Evolutionary conservation across 1,140 invertebrate genomes (phyloP).

Genomic region (Drosophila elegans): DNA sequence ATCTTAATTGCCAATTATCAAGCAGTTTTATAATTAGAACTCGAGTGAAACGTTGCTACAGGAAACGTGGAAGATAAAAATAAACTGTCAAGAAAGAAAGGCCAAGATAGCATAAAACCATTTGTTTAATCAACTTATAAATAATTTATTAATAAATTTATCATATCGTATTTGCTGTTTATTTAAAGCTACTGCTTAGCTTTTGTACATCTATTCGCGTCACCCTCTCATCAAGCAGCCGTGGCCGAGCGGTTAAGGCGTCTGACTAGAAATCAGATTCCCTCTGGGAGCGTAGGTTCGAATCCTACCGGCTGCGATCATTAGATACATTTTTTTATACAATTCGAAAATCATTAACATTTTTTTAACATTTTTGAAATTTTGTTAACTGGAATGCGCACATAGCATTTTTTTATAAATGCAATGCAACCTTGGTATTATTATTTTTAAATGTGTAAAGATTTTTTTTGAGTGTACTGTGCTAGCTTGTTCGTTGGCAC

Average conservation of each 20-base stretch:
- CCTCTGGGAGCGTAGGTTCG: slow-evolving; percentile 94
- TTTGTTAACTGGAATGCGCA: no score
- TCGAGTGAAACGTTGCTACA: not conserved
- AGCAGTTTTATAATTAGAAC: not conserved
- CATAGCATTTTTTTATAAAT: not conserved
- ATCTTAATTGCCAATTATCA: no score
- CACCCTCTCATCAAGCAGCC: slow-evolving; percentile 86
- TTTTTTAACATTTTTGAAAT: no score
- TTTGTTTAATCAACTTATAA: no score
- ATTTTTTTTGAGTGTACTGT: slow-evolving; percentile 2
- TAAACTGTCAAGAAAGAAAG: not conserved
- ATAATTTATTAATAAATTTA: no score
- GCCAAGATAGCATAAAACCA: not conserved
- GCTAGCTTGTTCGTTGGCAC: slow-evolving; percentile 34
- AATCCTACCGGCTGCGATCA: slow-evolving; percentile 91
- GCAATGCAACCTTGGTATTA: not conserved
- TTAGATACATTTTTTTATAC: not conserved
- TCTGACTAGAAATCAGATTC: slow-evolving; percentile 94
- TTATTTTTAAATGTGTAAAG: not conserved
- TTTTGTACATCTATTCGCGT: not conserved
- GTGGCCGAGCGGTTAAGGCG: slow-evolving; percentile 94
- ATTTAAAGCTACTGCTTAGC: not conserved
- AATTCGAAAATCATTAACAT: no score
- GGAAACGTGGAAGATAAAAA: not conserved
- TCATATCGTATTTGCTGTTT: not conserved